A percentile compares a stretch with the other conserved stretches of the same genome.
phyloP scores from a whole-genome alignment of 2,113 vertebrate species.

The Saimiri boliviensis region DNA sequence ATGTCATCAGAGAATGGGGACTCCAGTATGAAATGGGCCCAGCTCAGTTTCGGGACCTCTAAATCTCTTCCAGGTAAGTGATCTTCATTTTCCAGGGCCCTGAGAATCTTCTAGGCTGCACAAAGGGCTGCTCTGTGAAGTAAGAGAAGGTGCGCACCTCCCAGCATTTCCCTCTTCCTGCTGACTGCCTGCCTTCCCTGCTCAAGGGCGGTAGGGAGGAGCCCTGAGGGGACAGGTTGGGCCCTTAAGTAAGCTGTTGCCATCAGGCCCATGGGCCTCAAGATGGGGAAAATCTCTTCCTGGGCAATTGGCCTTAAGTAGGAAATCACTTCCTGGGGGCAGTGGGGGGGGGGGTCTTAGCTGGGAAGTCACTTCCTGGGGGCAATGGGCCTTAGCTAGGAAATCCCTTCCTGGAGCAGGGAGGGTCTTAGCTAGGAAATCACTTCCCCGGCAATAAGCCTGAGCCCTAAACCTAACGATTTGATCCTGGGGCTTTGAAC shows the following conservation, averaged over 20 bases:
- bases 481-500: not conserved
- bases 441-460: not conserved
- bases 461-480: not conserved
- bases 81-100: not conserved
- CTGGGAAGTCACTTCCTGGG: not conserved
- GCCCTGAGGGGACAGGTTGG: not conserved
- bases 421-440: not conserved
- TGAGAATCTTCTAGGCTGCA: not conserved
- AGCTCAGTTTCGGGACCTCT: conserved; percentile 59
- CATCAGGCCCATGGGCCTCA: not conserved
- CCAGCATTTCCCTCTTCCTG: not conserved
- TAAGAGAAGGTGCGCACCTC: not conserved
- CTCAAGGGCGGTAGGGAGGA: not conserved
- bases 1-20: conserved; percentile 49
- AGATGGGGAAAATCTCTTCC: not conserved
- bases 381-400: no score
- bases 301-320: not conserved
- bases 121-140: not conserved
- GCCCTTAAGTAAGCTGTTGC: not conserved
- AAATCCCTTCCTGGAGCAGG: not conserved
- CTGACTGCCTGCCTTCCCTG: not conserved
- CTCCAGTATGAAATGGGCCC: conserved; percentile 56
- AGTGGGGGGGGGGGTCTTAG: not conserved
- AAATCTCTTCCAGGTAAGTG: conserved; percentile 70
- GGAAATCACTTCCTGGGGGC: not conserved